Conservation (phyloP, 2,888 invertebrate species). For the Serrognathus titanus region DNA sequence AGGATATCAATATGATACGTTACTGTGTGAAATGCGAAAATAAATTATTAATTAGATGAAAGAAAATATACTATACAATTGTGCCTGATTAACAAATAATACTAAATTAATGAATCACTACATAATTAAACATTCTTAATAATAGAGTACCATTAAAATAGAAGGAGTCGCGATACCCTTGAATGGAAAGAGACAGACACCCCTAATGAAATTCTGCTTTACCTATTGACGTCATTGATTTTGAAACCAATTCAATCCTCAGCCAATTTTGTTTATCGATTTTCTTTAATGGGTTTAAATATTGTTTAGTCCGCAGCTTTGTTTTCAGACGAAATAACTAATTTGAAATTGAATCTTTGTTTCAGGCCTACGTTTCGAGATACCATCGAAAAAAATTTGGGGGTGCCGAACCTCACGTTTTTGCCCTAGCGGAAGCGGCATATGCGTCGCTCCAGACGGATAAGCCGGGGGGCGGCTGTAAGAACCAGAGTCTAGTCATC, state of each 20-base stretch:
- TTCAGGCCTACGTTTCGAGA: constrained; percentile 75
- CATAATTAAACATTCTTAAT: no score
- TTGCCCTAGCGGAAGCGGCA: constrained; percentile 86
- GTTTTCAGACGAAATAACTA: not conserved
- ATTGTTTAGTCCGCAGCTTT: not conserved
- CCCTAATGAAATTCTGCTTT: constrained; percentile 4
- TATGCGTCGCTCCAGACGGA: constrained; percentile 68
- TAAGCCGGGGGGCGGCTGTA: constrained; percentile 33
- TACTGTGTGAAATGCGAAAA: no score
- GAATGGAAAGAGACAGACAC: constrained; percentile 1
- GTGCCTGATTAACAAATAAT: no score
- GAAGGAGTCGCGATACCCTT: not conserved
- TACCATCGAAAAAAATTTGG: constrained; percentile 83
- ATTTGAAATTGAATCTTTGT: constrained; percentile 23
- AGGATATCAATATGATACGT: no score
- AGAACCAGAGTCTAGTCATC: constrained; percentile 82
- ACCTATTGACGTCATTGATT: constrained; percentile 2
- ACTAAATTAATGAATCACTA: no score
- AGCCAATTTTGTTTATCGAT: not conserved
- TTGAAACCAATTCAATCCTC: constrained; percentile 1
- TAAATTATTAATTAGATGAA: no score
- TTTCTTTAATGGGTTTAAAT: not conserved
- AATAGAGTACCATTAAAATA: no score
- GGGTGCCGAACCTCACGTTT: constrained; percentile 80
- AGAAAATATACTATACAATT: no score